A percentile compares a stretch with the other conserved stretches of the same genome.
Evolutionary conservation across 2,888 invertebrate species (phyloP).

Genomic region (Conomelus anceps): DNA sequence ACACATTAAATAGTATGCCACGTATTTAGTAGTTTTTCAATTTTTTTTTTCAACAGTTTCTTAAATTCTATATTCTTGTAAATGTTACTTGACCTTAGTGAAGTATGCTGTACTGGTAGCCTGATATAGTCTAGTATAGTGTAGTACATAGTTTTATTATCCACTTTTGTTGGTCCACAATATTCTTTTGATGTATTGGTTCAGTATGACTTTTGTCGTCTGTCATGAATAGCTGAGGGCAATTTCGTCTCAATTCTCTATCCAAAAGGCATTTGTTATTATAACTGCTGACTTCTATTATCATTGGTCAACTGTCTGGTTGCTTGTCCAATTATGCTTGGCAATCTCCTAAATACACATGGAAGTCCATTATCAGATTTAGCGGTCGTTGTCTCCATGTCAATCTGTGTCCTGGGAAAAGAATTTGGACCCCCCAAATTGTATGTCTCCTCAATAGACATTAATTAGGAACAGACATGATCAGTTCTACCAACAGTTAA

Average conservation of each 20-base stretch:
- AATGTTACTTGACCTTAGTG: too few relatives aligned
- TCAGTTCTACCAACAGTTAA: background rate
- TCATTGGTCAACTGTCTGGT: background rate
- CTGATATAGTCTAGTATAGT: too few relatives aligned
- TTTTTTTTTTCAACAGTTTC: too few relatives aligned
- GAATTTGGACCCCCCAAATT: background rate
- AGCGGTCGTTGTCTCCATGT: background rate
- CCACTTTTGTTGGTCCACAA: background rate
- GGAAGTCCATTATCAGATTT: background rate
- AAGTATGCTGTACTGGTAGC: too few relatives aligned
- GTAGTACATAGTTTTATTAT: too few relatives aligned
- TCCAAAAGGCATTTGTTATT: background rate
- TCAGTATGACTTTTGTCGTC: background rate
- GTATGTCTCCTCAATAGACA: background rate
- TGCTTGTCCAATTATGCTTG: background rate
- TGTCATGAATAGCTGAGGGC: background rate
- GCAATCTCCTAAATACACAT: background rate
- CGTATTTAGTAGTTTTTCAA: too few relatives aligned
- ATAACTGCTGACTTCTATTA: background rate
- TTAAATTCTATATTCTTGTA: too few relatives aligned
- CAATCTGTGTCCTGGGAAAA: background rate
- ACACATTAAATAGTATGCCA: too few relatives aligned
- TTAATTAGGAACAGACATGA: background rate
- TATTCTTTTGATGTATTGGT: background rate
- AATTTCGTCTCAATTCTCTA: background rate